A percentile compares a stretch with the other conserved stretches of the same genome.
phyloP scores from a whole-genome alignment of 2,113 vertebrate species.

The Phodopus roborovskii region DNA sequence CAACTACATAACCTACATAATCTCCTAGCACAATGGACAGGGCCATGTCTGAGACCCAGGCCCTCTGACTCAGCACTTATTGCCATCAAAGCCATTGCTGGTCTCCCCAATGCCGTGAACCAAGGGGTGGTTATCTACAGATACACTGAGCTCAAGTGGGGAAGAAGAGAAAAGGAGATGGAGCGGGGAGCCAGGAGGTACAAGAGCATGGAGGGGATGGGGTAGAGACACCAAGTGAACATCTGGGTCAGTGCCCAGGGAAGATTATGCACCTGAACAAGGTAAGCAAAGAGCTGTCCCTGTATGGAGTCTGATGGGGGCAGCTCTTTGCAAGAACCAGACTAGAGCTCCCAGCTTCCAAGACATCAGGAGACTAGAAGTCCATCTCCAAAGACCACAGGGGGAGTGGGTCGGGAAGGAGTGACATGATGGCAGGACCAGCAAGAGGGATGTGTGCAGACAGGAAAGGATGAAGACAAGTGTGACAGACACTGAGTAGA shows the following conservation, averaged over 20 bases:
- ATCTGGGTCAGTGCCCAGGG: background rate
- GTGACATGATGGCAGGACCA: background rate
- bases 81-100: background rate
- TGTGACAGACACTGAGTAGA: background rate
- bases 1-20: no score
- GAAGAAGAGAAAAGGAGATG: constrained; percentile 24
- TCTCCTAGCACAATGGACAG: background rate
- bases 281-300: background rate
- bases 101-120: background rate
- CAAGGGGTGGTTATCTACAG: background rate
- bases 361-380: constrained; percentile 8
- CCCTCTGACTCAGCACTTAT: no score
- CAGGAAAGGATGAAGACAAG: background rate
- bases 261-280: background rate
- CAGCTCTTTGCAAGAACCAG: background rate
- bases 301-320: no score
- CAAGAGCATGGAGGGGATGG: background rate
- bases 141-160: background rate
- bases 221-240: background rate
- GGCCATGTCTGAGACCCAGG: background rate
- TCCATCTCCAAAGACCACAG: background rate
- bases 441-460: background rate
- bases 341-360: background rate
- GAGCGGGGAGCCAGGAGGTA: background rate
- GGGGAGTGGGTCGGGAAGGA: background rate